Evolutionary conservation across 2,888 invertebrate species (phyloP).

Genomic region (Euclidia mi): DNA sequence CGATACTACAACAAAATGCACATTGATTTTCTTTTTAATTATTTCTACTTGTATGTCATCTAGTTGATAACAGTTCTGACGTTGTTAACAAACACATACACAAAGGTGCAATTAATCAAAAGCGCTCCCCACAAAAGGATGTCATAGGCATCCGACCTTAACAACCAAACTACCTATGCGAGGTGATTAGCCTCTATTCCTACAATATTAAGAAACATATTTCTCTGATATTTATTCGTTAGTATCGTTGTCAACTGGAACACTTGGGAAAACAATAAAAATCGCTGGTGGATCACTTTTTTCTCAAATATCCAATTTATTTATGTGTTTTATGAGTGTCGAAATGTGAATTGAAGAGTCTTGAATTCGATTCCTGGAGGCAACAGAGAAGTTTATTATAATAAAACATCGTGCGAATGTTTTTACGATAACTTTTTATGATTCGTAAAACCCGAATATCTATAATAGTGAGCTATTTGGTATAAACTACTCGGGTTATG

Average conservation of each 20-base stretch:
- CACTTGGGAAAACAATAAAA: conserved; percentile 68
- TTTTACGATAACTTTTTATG: conserved; percentile 56
- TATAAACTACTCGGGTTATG: conserved; percentile 40
- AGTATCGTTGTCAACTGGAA: conserved; percentile 40
- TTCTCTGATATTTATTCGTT: conserved; percentile 27
- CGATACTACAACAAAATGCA: conserved; percentile 25
- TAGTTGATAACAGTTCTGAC: conserved; percentile 65
- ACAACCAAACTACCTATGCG: conserved; percentile 34
- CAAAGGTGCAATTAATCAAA: conserved; percentile 69
- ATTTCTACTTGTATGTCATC: conserved; percentile 60
- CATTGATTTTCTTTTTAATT: conserved; percentile 71
- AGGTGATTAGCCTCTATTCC: conserved; percentile 32
- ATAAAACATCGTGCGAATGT: conserved; percentile 52
- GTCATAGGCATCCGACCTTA: conserved; percentile 66
- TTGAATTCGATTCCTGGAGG: conserved; percentile 51
- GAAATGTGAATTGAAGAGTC: conserved; percentile 59
- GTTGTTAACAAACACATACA: conserved; percentile 63
- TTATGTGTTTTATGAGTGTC: conserved; percentile 65
- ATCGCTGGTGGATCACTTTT: conserved; percentile 58
- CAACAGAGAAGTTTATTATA: conserved; percentile 52
- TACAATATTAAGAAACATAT: conserved; percentile 33
- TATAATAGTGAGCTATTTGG: conserved; percentile 44
- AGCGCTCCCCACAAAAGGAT: conserved; percentile 68
- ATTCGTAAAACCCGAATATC: conserved; percentile 40
- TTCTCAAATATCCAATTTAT: conserved; percentile 66